Conservation (phyloP, 2,113 vertebrate genomes). For the Erythrolamprus reginae region DNA sequence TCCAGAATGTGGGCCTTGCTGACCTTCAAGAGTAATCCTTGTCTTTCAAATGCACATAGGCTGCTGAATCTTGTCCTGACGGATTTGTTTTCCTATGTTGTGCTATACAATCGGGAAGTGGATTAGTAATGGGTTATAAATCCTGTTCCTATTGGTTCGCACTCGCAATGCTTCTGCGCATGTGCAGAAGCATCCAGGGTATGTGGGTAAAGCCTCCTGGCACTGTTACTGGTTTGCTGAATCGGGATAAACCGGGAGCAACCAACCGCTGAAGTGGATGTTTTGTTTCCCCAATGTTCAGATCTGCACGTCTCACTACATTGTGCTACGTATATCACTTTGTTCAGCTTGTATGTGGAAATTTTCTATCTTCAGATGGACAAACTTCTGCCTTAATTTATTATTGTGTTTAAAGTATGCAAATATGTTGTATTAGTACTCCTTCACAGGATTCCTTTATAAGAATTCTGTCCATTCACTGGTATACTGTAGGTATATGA, state of each 20-base stretch:
- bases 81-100: background rate
- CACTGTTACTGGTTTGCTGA: too few relatives aligned
- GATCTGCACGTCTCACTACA: too few relatives aligned
- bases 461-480: background rate
- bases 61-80: background rate
- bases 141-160: too few relatives aligned
- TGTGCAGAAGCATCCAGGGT: too few relatives aligned
- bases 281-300: background rate
- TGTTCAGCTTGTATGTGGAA: background rate
- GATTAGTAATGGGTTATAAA: too few relatives aligned
- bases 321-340: too few relatives aligned
- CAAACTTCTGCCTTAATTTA: background rate
- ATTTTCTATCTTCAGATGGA: background rate
- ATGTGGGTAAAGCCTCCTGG: too few relatives aligned
- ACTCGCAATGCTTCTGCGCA: too few relatives aligned
- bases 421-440: background rate
- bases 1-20: background rate
- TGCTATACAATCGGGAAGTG: background rate
- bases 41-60: background rate
- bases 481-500: background rate
- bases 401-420: background rate
- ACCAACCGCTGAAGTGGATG: background rate
- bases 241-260: too few relatives aligned
- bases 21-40: background rate
- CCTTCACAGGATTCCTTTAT: background rate